Evolutionary conservation across 2,888 invertebrate species (phyloP).

Genomic region (Omphaloscelis lunosa): DNA sequence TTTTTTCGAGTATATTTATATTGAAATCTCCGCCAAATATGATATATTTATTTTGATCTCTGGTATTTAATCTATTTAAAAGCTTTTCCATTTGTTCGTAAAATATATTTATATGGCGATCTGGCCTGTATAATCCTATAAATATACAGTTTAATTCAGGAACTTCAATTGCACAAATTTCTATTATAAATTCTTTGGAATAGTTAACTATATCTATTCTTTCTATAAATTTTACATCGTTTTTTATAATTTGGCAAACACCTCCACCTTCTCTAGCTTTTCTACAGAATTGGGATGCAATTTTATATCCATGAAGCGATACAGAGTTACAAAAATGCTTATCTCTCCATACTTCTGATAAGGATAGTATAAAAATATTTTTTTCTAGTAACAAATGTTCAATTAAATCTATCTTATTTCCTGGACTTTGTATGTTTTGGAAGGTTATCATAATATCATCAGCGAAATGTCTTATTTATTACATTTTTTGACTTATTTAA

Average conservation of each 20-base stretch:
- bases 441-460: no score
- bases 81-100: conserved; percentile 3
- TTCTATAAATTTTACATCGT: conserved; percentile 1
- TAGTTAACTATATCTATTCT: conserved; percentile 11
- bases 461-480: no score
- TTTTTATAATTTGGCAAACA: not conserved
- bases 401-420: no score
- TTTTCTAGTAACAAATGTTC: no score
- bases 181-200: conserved; percentile 10
- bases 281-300: conserved; percentile 2
- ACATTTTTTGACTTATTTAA: no score
- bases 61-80: not conserved
- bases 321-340: conserved; percentile 2
- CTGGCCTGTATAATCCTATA: not conserved
- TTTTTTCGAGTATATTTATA: no score
- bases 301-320: conserved; percentile 1
- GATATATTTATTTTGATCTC: conserved; percentile 1
- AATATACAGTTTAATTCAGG: conserved; percentile 4
- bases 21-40: no score
- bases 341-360: no score
- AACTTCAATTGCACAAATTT: not conserved
- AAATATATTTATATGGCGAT: conserved; percentile 5
- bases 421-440: no score
- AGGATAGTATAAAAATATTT: no score
- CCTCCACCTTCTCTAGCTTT: conserved; percentile 6